Base-by-base conservation (phyloP, 2,888 invertebrate genomes). In the Lasioglossum oenotherae region DNA sequence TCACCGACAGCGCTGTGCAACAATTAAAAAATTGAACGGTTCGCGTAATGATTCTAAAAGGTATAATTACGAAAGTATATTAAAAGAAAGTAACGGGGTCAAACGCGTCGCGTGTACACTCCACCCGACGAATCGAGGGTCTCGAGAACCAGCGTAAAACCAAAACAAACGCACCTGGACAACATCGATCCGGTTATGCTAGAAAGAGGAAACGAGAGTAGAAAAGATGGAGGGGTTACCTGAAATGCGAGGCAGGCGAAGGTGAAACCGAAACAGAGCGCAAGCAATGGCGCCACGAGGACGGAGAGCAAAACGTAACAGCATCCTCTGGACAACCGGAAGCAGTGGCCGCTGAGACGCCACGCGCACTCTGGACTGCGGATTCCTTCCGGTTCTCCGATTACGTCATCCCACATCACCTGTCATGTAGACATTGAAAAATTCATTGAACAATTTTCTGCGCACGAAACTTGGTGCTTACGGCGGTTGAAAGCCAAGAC, bases 181-280 rank as follows among this genome's bases (percentile, higher is more conserved):
- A 31, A 23, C 44, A 41, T 57, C 74, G 82, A 77, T 86, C 81
- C 75, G 53, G 44, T n/a, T 53, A n/a, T 53, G 53, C 53, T 53
- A n/a, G 53, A 53, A n/a, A 69, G 80, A 71, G 60, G 44, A 74
- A 69, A 73, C 74, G 83, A 73, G 82, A 76, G 81, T n/a, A 14
- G 44, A 35, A 67, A 67, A 35, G 67, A 67, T 67, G 67, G 67
- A 8, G 31, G 35, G 35, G 92, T 94, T 93, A 97, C 97, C 96
- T 97, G 96, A 93, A 97, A 97, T 19, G 97, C 96, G 27, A 97
- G 95, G 89, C 97, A 97, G 69, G 97, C 97, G 93, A 97, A 97
- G 1, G 96, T 96, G 88, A 97, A 96, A 49, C 97, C 97, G 75
- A 97, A 96, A 88, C 96, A 95, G 85, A 97, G 95, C 2, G 97